Evolutionary conservation across 2,888 invertebrate species (phyloP).

Genomic region (Ormyrus nitidulus): DNA sequence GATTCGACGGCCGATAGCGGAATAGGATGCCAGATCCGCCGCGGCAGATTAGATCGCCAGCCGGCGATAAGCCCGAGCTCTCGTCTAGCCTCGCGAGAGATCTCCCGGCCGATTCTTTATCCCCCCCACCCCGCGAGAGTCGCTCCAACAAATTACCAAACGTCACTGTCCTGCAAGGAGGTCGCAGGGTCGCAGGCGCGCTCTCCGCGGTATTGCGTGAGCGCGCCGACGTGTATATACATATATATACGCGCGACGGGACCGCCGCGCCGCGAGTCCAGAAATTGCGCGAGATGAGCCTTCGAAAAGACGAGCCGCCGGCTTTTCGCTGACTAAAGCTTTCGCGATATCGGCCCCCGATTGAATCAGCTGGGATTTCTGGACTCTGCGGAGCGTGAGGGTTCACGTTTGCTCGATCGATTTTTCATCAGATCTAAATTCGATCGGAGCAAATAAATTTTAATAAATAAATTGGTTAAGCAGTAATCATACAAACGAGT

Average conservation of each 20-base stretch:
- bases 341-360: too few relatives aligned
- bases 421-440: too few relatives aligned
- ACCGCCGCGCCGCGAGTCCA: neutral
- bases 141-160: constrained; percentile 65
- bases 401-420: too few relatives aligned
- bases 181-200: constrained; percentile 34
- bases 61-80: constrained; percentile 66
- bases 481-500: too few relatives aligned
- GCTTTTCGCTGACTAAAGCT: neutral
- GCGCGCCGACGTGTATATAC: neutral
- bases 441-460: too few relatives aligned
- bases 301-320: constrained; percentile 21
- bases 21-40: constrained; percentile 74
- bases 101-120: constrained; percentile 57
- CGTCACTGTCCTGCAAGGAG: constrained; percentile 62
- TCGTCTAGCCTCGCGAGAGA: constrained; percentile 49
- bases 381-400: too few relatives aligned
- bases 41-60: constrained; percentile 71
- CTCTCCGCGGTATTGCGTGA: neutral
- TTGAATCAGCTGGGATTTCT: too few relatives aligned
- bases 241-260: neutral
- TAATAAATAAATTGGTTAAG: too few relatives aligned
- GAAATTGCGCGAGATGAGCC: neutral
- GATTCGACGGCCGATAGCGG: constrained; percentile 69
- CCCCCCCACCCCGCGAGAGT: constrained; percentile 35